phyloP scores from a whole-genome alignment of 2,797 vertebrate genomes.

The Sebastes taczanowskii region DNA sequence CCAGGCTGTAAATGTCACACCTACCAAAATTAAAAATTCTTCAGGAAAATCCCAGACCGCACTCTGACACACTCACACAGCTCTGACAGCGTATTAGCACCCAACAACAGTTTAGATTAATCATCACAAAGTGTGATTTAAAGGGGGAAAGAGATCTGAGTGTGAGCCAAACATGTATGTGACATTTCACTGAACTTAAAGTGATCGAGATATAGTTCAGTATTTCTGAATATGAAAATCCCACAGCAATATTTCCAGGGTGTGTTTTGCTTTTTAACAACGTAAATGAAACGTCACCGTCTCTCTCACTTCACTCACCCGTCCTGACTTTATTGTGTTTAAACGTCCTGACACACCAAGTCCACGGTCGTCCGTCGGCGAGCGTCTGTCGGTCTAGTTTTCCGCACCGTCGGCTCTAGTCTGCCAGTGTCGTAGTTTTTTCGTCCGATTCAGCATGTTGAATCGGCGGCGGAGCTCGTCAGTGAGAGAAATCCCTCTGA shows the following conservation, averaged over 20 bases:
- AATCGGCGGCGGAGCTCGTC: too few relatives aligned
- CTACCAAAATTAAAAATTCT: conserved; percentile 80
- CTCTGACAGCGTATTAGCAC: not conserved
- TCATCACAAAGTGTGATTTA: conserved; percentile 7
- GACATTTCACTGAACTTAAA: not conserved
- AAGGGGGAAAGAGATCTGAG: not conserved
- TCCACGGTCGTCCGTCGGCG: too few relatives aligned
- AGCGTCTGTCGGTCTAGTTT: too few relatives aligned
- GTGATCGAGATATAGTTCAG: not conserved
- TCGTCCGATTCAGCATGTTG: too few relatives aligned
- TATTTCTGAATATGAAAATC: not conserved
- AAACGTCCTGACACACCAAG: too few relatives aligned
- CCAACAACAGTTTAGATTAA: conserved; percentile 5
- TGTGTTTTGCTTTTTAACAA: not conserved
- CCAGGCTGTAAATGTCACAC: conserved; percentile 77
- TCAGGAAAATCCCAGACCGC: conserved; percentile 48
- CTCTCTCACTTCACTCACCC: not conserved
- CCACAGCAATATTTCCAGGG: not conserved
- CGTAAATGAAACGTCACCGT: not conserved
- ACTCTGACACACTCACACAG: conserved; percentile 2
- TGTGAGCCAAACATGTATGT: not conserved
- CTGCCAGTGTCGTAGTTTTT: too few relatives aligned
- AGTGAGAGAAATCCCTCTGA: too few relatives aligned
- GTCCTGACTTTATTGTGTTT: not conserved
- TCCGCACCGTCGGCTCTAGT: too few relatives aligned